Percentiles rank a stretch among this genome's conserved stretches.
Conservation (phyloP, 2,888 invertebrate species). For the Epiperipatus broadwayi region DNA sequence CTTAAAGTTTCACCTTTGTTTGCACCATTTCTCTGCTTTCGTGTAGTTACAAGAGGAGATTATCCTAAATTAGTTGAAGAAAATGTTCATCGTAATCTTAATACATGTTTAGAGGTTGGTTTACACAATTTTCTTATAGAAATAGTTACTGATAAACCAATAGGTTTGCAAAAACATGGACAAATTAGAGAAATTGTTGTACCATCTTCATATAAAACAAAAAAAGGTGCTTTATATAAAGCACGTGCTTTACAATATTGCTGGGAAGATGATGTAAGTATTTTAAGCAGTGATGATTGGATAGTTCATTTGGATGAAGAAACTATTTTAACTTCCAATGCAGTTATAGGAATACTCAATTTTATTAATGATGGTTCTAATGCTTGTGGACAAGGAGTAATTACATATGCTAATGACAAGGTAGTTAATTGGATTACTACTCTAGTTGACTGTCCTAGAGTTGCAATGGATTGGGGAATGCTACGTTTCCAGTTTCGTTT, state of each 20-base stretch:
- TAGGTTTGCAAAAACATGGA: neutral
- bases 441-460: conserved; percentile 13
- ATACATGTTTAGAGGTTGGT: conserved; percentile 11
- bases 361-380: conserved; percentile 10
- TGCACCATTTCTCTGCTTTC: conserved; percentile 14
- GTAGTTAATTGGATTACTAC: conserved; percentile 15
- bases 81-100: conserved; percentile 9
- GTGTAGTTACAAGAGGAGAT: conserved; percentile 5
- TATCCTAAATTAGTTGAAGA: neutral
- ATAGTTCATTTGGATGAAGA: conserved; percentile 16
- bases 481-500: conserved; percentile 15
- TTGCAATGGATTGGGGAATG: conserved; percentile 15
- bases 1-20: neutral
- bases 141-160: conserved; percentile 14
- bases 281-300: conserved; percentile 18
- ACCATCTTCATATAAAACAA: conserved; percentile 10
- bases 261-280: conserved; percentile 17
- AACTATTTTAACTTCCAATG: conserved; percentile 13
- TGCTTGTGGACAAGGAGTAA: conserved; percentile 14
- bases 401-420: conserved; percentile 15
- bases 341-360: conserved; percentile 14
- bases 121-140: conserved; percentile 14
- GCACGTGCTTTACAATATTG: conserved; percentile 15
- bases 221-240: conserved; percentile 12
- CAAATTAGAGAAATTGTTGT: too few relatives aligned